Base-by-base conservation (phyloP, 1,140 invertebrate genomes). In the Ceratosolen solmsi region DNA sequence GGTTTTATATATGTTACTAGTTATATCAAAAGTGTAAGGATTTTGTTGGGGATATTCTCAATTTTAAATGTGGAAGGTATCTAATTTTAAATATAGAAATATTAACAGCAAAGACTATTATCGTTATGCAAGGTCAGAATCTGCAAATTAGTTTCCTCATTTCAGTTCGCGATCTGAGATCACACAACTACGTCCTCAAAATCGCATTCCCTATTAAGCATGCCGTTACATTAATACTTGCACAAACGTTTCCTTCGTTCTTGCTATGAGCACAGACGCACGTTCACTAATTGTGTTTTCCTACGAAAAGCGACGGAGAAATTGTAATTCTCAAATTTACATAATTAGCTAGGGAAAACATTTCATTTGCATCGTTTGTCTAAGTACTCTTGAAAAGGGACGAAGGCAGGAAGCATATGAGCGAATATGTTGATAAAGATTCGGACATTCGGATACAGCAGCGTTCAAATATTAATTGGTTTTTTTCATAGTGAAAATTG, bases 221-320 rank as follows among this genome's bases (percentile, higher is more conserved):
- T 2, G 51, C 20, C 63, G 74, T 51, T 36, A 17, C 60, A n/a
- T 78, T 68, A 58, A 79, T 20, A 49, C 49, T 71, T 71, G 15
- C 65, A 58, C 77, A 71, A 58, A 41, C 77, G 46, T 33, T 71
- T 71, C 51, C 33, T 68, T n/a, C 51, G 13, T 71, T 56, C 51
- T 27, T 68, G 17, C 33, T 25, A 25, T 49, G 30, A 72, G 22
- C 17, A 81, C 79, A 81, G 63, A n/a, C n/a, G n/a, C n/a, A n/a
- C n/a, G 65, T 75, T 81, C 51, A 46, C 73, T 81, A 81, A 81
- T 81, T 72, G 79, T 76, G 72, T 81, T 81, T 81, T 81, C 60
- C 30, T 49, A 75, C 60, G 58, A 38, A 20, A 63, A 81, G 75
- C n/a, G n/a, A 22, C 56, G 30, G 60, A 49, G 49, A 80, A 74